Percentiles rank a stretch among this genome's conserved stretches.
Conservation (phyloP, 2,113 vertebrate genomes). For the Gallinago undulata region DNA sequence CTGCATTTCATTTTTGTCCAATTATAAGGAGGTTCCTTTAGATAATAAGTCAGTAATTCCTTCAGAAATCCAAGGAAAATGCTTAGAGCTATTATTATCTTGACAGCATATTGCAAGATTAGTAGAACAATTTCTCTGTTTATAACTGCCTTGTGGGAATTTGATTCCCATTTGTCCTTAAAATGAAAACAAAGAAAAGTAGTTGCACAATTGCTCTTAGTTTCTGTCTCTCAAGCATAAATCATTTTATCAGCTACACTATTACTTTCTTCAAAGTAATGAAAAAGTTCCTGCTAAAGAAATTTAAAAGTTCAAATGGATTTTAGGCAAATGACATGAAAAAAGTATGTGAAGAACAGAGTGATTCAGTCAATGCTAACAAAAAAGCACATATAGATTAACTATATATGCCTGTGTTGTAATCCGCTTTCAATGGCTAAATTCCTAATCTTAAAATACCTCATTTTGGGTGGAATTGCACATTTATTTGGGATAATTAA, state of each 20-base stretch:
- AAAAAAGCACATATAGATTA: not conserved
- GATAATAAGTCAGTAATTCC: slow-evolving; percentile 42
- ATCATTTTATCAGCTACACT: not conserved
- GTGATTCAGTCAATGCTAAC: not conserved
- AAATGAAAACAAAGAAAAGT: slow-evolving; percentile 48
- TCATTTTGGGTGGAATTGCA: not conserved
- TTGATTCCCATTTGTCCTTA: slow-evolving; percentile 49
- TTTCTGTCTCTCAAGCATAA: slow-evolving; percentile 4
- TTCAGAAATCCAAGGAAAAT: slow-evolving; percentile 45
- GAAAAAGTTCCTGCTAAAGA: not conserved
- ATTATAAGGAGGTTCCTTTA: not conserved
- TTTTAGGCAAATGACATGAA: not conserved
- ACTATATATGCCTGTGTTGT: not conserved
- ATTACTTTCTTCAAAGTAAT: not conserved
- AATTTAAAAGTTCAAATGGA: not conserved
- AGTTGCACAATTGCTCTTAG: not conserved
- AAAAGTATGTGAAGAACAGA: not conserved
- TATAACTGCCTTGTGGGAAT: slow-evolving; percentile 7
- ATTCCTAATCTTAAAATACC: not conserved
- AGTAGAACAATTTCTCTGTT: slow-evolving; percentile 33
- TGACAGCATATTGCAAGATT: slow-evolving; percentile 40
- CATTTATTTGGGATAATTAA: not conserved
- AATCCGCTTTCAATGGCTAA: not conserved
- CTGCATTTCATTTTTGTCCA: not conserved
- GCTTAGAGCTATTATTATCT: slow-evolving; percentile 41